Conservation (phyloP, 1,140 invertebrate species). For the Cryptotermes secundus region DNA sequence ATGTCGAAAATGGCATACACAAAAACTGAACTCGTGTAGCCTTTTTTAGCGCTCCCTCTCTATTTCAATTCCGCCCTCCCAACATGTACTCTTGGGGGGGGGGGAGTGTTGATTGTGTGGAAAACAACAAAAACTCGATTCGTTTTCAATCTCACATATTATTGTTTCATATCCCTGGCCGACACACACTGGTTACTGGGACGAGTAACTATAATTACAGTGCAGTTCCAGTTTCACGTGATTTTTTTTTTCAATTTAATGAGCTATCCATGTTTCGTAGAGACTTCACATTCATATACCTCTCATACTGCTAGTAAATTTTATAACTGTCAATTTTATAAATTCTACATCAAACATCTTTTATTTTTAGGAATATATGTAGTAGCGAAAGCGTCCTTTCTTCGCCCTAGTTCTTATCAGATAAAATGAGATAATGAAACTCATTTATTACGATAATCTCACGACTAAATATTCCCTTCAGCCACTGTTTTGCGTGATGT, state of each 20-base stretch:
- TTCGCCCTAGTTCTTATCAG: no score
- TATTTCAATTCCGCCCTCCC: no score
- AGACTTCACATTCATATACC: background rate
- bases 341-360: no score
- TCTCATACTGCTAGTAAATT: background rate
- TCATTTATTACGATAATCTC: no score
- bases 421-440: no score
- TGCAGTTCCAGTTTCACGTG: background rate
- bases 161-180: background rate
- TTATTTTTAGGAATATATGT: no score
- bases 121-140: slow-evolving; percentile 3
- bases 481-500: no score
- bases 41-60: background rate
- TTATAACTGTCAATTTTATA: no score
- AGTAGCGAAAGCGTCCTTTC: no score
- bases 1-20: background rate
- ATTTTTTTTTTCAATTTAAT: background rate
- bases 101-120: background rate
- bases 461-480: no score
- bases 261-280: background rate
- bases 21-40: background rate
- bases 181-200: background rate
- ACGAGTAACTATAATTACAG: background rate
- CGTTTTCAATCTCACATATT: background rate
- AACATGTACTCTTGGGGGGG: background rate